These are phyloP conservation scores for Galeopsomyia nigrocyanea DNA, from an alignment of 2,888 invertebrate genomes.

Conservation along the genomic window DNA sequence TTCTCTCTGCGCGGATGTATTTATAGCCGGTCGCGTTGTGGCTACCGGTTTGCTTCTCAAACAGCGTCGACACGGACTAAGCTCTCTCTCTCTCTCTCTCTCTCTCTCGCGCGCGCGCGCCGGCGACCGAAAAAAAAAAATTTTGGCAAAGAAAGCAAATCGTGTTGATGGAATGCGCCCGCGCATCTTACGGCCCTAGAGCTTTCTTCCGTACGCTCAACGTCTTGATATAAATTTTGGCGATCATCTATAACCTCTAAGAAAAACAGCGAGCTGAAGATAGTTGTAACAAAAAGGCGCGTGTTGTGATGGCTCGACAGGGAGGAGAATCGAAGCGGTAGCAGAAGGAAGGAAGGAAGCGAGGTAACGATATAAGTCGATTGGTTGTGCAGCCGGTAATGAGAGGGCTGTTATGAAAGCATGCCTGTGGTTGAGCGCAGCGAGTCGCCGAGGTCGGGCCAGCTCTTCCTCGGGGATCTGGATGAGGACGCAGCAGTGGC, in stretches of 20 bases:
- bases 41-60: slow-evolving; percentile 21
- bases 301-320: background rate
- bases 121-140: background rate
- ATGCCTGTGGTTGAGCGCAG: too few species aligned
- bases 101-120: too few species aligned
- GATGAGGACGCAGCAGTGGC: background rate
- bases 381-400: slow-evolving; percentile 39
- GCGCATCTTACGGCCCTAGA: slow-evolving; percentile 1
- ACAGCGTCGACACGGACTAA: too few species aligned
- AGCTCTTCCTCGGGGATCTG: background rate
- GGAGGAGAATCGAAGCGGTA: slow-evolving; percentile 9
- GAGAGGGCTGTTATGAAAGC: slow-evolving; percentile 55
- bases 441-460: background rate
- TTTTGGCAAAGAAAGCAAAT: background rate
- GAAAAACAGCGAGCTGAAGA: too few species aligned
- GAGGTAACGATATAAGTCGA: slow-evolving; percentile 34
- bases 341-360: slow-evolving; percentile 26
- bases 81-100: too few species aligned
- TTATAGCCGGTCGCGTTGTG: background rate
- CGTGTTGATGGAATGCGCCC: background rate
- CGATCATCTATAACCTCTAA: background rate
- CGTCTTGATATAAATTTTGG: background rate
- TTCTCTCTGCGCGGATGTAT: background rate
- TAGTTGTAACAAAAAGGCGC: too few species aligned
- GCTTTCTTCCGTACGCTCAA: too few species aligned